phyloP scores from a whole-genome alignment of 2,888 invertebrate genomes.

The Lepidochrysops patricia region DNA sequence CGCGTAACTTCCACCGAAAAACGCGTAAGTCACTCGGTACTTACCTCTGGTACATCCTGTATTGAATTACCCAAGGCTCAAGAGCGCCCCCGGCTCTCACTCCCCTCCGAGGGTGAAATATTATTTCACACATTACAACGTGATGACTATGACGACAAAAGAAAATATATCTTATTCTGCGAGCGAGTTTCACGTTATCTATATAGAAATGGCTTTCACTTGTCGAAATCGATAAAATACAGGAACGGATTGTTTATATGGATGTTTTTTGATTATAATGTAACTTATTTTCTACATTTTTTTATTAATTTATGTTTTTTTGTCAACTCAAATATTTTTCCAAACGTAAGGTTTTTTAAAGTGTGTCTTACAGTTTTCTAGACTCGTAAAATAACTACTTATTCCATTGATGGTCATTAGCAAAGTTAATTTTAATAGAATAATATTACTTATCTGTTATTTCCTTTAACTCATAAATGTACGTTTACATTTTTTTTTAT shows the following conservation, averaged over 20 bases:
- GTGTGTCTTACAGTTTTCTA: no score
- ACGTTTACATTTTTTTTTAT: no score
- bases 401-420: no score
- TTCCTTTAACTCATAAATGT: no score
- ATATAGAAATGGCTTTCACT: not conserved
- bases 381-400: no score
- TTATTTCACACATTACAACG: constrained; percentile 56
- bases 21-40: not conserved
- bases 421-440: no score
- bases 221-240: not conserved
- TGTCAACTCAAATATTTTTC: no score
- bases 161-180: constrained; percentile 18
- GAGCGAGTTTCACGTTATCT: not conserved
- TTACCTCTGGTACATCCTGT: constrained; percentile 34
- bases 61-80: constrained; percentile 40
- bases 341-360: no score
- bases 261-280: not conserved
- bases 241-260: not conserved
- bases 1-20: not conserved
- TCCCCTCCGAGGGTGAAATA: constrained; percentile 43
- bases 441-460: no score
- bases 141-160: constrained; percentile 36
- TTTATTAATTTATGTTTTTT: no score
- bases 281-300: no score
- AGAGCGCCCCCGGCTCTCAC: constrained; percentile 45